Percentiles rank a stretch among this genome's conserved stretches.
These are phyloP conservation scores for Misgurnus mizolepis DNA, from an alignment of 2,113 vertebrate species.

Conservation along the genomic window DNA sequence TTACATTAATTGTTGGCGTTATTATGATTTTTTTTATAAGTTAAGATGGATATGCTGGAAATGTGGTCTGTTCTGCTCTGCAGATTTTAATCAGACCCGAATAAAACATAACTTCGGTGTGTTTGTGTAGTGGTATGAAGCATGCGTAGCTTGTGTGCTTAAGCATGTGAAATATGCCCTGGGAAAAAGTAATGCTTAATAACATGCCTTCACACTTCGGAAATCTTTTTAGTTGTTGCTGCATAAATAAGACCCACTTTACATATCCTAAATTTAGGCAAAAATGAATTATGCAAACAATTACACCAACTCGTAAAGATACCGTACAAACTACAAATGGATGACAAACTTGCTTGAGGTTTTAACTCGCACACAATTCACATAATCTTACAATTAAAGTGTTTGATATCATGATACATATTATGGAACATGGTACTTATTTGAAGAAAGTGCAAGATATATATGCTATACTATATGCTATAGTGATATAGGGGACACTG, in stretches of 20 bases:
- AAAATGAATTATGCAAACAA: not conserved
- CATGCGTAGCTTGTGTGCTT: not conserved
- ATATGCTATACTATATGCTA: too few species aligned
- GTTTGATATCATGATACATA: too few species aligned
- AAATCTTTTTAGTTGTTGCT: conserved; percentile 2
- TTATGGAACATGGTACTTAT: too few species aligned
- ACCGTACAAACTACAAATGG: not conserved
- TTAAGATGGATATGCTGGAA: not conserved
- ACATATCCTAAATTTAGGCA: not conserved
- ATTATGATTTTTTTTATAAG: not conserved
- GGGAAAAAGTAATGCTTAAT: conserved; percentile 12
- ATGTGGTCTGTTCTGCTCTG: not conserved
- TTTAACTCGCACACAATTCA: too few species aligned
- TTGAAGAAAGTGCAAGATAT: too few species aligned
- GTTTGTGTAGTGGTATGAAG: not conserved
- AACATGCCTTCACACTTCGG: conserved; percentile 26
- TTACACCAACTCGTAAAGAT: not conserved
- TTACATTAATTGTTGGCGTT: not conserved
- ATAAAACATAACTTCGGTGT: not conserved
- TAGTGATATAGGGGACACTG: too few species aligned
- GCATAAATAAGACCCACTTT: not conserved
- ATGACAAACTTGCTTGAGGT: not conserved
- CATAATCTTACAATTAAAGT: too few species aligned
- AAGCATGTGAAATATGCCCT: conserved; percentile 24
- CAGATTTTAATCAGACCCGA: conserved; percentile 7